phyloP scores from a whole-genome alignment of 30 jellyfish, hydroid and myxozoan genomes.

The Catostylus mosaicus region DNA sequence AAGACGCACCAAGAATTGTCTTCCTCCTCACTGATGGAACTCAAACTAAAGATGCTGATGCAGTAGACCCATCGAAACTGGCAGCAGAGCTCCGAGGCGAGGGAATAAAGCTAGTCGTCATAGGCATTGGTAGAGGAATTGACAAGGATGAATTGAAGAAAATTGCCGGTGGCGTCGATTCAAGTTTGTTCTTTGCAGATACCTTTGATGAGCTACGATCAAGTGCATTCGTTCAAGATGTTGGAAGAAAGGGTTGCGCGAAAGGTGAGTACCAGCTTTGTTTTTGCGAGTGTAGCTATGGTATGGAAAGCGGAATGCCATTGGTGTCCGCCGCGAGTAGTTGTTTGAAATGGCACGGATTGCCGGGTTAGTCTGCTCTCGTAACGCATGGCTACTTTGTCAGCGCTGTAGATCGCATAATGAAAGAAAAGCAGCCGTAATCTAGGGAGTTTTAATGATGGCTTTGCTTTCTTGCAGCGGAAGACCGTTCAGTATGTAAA shows the following conservation, averaged over 20 bases:
- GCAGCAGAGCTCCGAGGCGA: slow-evolving; percentile 74
- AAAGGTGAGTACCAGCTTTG: slow-evolving; percentile 47
- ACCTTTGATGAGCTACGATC: slow-evolving; percentile 66
- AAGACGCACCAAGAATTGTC: slow-evolving; percentile 60
- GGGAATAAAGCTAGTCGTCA: slow-evolving; percentile 59
- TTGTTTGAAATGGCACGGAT: too few species aligned
- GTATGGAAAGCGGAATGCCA: too few species aligned
- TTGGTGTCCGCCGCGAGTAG: too few species aligned
- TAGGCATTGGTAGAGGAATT: slow-evolving; percentile 82
- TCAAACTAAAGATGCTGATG: slow-evolving; percentile 79
- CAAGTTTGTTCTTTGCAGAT: slow-evolving; percentile 56
- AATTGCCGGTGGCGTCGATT: slow-evolving; percentile 73
- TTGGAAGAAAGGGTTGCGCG: slow-evolving; percentile 31
- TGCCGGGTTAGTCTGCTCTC: too few species aligned
- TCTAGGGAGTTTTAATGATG: too few species aligned
- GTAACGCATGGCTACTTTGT: too few species aligned
- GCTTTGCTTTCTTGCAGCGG: too few species aligned
- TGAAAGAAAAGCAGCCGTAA: too few species aligned
- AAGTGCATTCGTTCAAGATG: slow-evolving; percentile 31
- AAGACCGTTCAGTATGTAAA: too few species aligned
- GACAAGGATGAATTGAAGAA: slow-evolving; percentile 65
- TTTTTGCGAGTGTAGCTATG: too few species aligned
- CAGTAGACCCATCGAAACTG: slow-evolving; percentile 79
- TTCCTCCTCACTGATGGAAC: slow-evolving; percentile 87
- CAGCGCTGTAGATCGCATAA: too few species aligned